Conservation (phyloP, 2,113 vertebrate species). For the Chamaetylas fuelleborni region DNA sequence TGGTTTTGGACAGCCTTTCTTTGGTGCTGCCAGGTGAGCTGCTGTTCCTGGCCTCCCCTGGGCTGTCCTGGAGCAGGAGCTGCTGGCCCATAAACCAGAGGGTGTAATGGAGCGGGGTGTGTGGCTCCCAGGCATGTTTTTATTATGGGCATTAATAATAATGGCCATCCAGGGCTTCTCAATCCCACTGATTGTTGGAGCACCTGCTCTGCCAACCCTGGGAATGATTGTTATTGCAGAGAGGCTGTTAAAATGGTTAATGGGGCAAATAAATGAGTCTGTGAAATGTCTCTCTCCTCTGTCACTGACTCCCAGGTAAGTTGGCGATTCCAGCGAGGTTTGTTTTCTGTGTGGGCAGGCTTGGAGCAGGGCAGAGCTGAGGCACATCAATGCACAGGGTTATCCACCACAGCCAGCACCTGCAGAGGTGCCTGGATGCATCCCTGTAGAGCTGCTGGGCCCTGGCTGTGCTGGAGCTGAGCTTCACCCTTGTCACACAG, state of each 20-base stretch:
- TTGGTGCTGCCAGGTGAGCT: neutral
- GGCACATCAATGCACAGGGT: neutral
- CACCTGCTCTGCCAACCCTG: neutral
- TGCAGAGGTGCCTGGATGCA: neutral
- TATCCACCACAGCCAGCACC: neutral
- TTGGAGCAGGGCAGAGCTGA: neutral
- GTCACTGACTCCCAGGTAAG: neutral
- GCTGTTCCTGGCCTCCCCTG: neutral
- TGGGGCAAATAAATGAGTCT: slow-evolving; percentile 1
- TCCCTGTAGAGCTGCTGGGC: rapidly evolving
- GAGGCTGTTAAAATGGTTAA: neutral
- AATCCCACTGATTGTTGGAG: neutral
- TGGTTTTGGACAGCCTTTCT: neutral
- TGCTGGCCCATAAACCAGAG: neutral
- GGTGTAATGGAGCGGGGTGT: neutral
- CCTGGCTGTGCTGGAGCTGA: rapidly evolving
- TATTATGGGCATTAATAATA: neutral
- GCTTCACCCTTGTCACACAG: rapidly evolving
- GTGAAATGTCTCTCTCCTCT: neutral
- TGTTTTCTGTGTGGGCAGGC: neutral
- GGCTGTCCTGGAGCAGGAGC: neutral
- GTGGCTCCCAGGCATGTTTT: neutral
- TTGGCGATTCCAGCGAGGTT: neutral
- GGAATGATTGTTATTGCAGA: neutral
- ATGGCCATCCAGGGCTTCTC: neutral